phyloP scores from a whole-genome alignment of 2,113 vertebrate species.

The Bos indicus region DNA sequence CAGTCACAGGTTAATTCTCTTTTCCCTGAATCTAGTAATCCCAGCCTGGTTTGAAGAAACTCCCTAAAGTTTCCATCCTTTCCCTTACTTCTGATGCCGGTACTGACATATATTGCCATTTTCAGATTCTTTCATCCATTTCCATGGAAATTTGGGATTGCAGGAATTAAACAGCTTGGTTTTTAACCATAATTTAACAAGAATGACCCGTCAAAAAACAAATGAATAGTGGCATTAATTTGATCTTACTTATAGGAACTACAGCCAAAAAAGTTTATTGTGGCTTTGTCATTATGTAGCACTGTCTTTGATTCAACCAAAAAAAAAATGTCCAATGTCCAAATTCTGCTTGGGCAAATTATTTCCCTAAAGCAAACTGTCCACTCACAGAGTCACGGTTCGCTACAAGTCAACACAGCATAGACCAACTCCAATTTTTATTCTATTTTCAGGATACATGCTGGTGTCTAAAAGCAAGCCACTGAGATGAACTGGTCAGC shows the following conservation, averaged over 20 bases:
- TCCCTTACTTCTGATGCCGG: background rate
- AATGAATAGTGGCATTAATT: background rate
- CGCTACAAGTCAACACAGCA: background rate
- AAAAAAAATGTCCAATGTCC: background rate
- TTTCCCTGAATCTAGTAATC: background rate
- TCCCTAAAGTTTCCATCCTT: background rate
- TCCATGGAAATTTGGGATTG: background rate
- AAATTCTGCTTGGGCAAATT: background rate
- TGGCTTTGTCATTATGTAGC: background rate
- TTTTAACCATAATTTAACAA: conserved; percentile 30
- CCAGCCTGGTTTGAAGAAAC: background rate
- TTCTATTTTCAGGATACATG: background rate
- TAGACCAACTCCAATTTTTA: background rate
- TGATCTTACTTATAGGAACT: conserved; percentile 32
- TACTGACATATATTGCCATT: background rate
- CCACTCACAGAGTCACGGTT: background rate
- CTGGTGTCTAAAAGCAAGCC: background rate
- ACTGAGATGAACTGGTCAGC: background rate
- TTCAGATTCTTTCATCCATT: background rate
- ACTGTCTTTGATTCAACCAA: background rate
- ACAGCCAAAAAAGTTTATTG: background rate
- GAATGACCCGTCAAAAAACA: background rate
- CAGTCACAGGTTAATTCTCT: background rate
- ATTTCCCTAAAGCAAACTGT: conserved; percentile 4
- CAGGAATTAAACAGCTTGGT: background rate